phyloP scores from a whole-genome alignment of 2,888 invertebrate species.

The Agapetus fuscipes region DNA sequence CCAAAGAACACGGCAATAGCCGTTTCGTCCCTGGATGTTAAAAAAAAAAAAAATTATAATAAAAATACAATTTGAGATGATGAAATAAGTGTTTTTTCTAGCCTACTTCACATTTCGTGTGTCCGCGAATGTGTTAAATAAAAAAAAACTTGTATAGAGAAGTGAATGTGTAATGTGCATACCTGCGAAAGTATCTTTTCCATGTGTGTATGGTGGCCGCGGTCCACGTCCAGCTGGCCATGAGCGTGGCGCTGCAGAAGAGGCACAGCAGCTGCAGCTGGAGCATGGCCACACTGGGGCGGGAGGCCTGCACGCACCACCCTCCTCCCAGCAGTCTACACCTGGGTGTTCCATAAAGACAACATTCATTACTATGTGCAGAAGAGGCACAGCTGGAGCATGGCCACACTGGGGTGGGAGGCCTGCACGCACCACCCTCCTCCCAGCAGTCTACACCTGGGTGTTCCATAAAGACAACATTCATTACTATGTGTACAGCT shows the following conservation, averaged over 20 bases:
- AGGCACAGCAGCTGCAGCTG: slow-evolving; percentile 74
- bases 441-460: too few relatives aligned
- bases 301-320: slow-evolving; percentile 57
- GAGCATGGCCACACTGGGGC: slow-evolving; percentile 74
- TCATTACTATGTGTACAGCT: too few relatives aligned
- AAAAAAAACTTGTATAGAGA: slow-evolving; percentile 6
- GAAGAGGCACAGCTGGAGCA: slow-evolving; percentile 72
- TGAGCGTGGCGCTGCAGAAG: slow-evolving; percentile 76
- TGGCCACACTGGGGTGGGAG: slow-evolving; percentile 68
- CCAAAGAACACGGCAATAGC: too few relatives aligned
- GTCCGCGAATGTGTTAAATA: not conserved
- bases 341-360: not conserved
- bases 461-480: not conserved
- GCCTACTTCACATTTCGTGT: too few relatives aligned
- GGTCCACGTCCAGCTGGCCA: slow-evolving; percentile 95
- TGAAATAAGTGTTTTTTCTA: too few relatives aligned
- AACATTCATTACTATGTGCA: too few relatives aligned
- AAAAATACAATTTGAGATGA: too few relatives aligned
- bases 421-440: slow-evolving; percentile 63
- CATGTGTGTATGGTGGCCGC: slow-evolving; percentile 75
- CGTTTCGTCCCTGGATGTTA: too few relatives aligned
- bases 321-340: too few relatives aligned
- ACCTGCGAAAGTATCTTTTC: slow-evolving; percentile 78
- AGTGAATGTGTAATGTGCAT: slow-evolving; percentile 24
- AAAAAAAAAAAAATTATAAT: too few relatives aligned